Evolutionary conservation across 37 sponge, comb jelly and placozoan genomes (phyloP).

Genomic region (Hormiphora californensis): DNA sequence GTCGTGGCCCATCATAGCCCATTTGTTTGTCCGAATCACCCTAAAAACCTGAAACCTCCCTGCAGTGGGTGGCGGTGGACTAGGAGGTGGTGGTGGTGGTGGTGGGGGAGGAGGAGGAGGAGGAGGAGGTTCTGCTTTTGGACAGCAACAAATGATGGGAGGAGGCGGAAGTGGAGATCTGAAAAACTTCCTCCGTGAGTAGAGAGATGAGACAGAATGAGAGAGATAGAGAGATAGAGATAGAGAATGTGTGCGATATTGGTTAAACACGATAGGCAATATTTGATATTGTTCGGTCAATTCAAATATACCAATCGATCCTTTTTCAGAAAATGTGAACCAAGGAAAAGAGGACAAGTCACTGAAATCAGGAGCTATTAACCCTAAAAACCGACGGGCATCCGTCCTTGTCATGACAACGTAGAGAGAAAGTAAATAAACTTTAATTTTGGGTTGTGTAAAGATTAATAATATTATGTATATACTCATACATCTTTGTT

Average conservation of each 20-base stretch:
- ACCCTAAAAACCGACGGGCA: neutral
- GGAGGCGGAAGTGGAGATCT: neutral
- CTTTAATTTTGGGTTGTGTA: too few species aligned
- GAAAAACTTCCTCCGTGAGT: neutral
- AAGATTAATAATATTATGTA: too few species aligned
- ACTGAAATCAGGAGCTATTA: neutral
- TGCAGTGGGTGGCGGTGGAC: neutral
- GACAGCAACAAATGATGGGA: neutral
- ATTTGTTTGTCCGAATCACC: too few species aligned
- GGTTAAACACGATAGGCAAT: too few species aligned
- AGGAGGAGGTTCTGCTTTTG: neutral
- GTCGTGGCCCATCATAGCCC: too few species aligned
- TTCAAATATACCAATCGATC: neutral
- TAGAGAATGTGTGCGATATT: neutral
- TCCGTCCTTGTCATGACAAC: conserved; percentile 2
- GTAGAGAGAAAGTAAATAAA: too few species aligned
- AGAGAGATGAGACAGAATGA: too few species aligned
- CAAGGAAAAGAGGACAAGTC: neutral
- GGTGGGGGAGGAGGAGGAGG: neutral
- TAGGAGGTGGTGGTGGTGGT: neutral
- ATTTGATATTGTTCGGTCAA: too few species aligned
- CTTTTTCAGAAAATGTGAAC: neutral
- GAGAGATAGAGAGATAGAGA: neutral
- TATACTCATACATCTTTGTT: too few species aligned
- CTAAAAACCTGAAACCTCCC: too few species aligned